phyloP scores from a whole-genome alignment of 2,797 vertebrate genomes.

The Telmatherina bonti region DNA sequence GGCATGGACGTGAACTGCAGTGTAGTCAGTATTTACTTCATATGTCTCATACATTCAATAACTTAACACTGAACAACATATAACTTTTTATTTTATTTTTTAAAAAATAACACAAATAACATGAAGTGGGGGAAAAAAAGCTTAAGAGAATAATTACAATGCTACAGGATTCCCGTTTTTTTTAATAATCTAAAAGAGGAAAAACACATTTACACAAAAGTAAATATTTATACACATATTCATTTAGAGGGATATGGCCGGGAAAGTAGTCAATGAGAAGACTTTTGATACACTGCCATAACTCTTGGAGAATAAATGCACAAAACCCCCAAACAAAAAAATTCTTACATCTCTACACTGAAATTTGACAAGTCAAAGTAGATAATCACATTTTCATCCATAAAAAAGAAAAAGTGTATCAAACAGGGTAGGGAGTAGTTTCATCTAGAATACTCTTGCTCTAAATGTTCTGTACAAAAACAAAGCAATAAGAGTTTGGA shows the following conservation, averaged over 20 bases:
- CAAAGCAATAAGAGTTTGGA: constrained; percentile 73
- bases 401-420: constrained; percentile 61
- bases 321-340: constrained; percentile 46
- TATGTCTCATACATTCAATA: not conserved
- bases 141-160: constrained; percentile 87
- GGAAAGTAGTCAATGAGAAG: constrained; percentile 57
- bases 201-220: constrained; percentile 86
- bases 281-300: constrained; percentile 68
- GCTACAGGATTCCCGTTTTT: constrained; percentile 81
- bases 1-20: not conserved
- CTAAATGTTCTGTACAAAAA: constrained; percentile 80
- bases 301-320: constrained; percentile 65
- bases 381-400: constrained; percentile 50
- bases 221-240: constrained; percentile 85
- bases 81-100: constrained; percentile 71
- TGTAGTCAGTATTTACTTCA: not conserved
- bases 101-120: constrained; percentile 84
- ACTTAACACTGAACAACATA: constrained; percentile 19
- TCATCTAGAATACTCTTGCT: constrained; percentile 69
- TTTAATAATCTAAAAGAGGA: constrained; percentile 76
- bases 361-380: constrained; percentile 65
- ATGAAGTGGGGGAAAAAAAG: constrained; percentile 78
- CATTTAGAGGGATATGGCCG: constrained; percentile 75
- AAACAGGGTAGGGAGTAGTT: constrained; percentile 60
- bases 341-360: constrained; percentile 59